A percentile compares a stretch with the other conserved stretches of the same genome.
phyloP scores from a whole-genome alignment of 2,797 vertebrate genomes.

The Euthynnus affinis region DNA sequence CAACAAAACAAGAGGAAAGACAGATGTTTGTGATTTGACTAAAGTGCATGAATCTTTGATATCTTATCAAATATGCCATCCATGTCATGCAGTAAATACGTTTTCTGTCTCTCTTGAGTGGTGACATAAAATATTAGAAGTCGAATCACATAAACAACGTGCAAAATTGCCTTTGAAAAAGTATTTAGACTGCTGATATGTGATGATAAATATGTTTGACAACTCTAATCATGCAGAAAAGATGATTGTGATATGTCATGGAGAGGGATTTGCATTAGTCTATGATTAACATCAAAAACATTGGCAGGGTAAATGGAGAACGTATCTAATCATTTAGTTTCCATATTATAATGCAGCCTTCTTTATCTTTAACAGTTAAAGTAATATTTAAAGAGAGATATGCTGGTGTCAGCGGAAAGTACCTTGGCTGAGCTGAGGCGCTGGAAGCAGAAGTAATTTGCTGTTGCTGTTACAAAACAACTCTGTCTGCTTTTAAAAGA shows the following conservation, averaged over 20 bases:
- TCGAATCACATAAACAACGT: conserved; percentile 35
- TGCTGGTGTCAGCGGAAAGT: conserved; percentile 59
- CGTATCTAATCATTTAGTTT: conserved; percentile 62
- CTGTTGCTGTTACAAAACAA: conserved; percentile 21
- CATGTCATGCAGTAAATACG: conserved; percentile 19
- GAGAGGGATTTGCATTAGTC: conserved; percentile 36
- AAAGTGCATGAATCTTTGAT: conserved; percentile 13
- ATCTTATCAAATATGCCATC: conserved; percentile 29
- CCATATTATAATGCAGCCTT: conserved; percentile 43
- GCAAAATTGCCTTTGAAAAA: conserved; percentile 53
- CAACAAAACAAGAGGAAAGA: conserved; percentile 10
- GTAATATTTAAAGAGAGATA: conserved; percentile 62
- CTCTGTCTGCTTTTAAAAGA: conserved; percentile 19
- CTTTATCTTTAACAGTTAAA: conserved; percentile 57
- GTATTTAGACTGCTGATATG: conserved; percentile 48
- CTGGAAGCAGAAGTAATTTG: conserved; percentile 51
- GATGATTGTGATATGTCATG: conserved; percentile 47
- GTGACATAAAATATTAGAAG: conserved; percentile 45
- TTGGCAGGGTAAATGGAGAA: conserved; percentile 35
- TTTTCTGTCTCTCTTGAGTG: conserved; percentile 15
- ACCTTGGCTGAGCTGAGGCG: conserved; percentile 1
- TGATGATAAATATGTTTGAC: conserved; percentile 70
- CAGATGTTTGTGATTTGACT: conserved; percentile 33
- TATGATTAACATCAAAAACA: conserved; percentile 40
- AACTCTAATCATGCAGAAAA: conserved; percentile 46